phyloP scores from a whole-genome alignment of 2,888 invertebrate genomes.

The Timandra comae region DNA sequence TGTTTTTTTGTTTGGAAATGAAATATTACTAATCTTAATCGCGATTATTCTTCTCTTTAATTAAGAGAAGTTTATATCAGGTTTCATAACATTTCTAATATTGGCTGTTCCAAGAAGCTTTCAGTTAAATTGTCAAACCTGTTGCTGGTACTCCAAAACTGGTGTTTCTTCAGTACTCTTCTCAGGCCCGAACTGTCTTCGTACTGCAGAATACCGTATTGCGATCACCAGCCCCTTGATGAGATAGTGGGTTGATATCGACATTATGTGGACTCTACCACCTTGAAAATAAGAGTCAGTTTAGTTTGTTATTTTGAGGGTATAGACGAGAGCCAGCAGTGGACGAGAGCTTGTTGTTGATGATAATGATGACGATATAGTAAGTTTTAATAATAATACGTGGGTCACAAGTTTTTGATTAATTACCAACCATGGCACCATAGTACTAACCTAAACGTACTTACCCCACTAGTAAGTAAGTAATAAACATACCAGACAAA shows the following conservation, averaged over 20 bases:
- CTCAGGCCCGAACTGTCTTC: constrained; percentile 91
- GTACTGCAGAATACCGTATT: constrained; percentile 88
- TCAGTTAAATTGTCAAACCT: constrained; percentile 72
- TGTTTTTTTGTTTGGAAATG: too few species aligned
- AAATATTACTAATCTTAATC: too few species aligned
- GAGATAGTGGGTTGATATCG: constrained; percentile 78
- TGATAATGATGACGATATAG: too few species aligned
- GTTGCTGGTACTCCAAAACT: constrained; percentile 94
- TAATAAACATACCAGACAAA: constrained; percentile 77
- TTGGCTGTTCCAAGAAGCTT: neutral
- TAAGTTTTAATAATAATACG: too few species aligned
- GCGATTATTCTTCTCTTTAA: too few species aligned
- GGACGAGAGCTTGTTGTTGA: too few species aligned
- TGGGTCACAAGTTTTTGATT: too few species aligned
- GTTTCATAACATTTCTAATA: neutral
- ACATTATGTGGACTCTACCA: constrained; percentile 86
- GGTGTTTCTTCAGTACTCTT: constrained; percentile 82
- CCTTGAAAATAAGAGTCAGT: constrained; percentile 33
- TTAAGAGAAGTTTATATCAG: too few species aligned
- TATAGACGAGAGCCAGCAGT: too few species aligned
- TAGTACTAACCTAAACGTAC: too few species aligned
- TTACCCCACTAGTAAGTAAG: too few species aligned
- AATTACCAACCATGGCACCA: too few species aligned
- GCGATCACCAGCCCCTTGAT: constrained; percentile 89
- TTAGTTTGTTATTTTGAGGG: neutral